Percentiles rank a stretch among this genome's conserved stretches.
phyloP scores from a whole-genome alignment of 2,113 vertebrate genomes.

The Craseonycteris thonglongyai region DNA sequence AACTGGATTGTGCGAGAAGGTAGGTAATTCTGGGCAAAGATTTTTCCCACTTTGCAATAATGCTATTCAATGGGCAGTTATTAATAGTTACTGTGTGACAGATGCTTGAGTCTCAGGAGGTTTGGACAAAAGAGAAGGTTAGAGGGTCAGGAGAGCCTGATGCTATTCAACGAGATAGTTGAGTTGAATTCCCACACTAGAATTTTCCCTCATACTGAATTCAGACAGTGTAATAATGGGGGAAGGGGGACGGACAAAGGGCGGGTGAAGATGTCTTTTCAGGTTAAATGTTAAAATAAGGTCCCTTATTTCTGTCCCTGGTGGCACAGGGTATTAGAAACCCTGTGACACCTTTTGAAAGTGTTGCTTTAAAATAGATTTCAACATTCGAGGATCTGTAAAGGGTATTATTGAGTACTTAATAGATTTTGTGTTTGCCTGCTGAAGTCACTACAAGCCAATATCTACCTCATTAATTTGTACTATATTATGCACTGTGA shows the following conservation, averaged over 20 bases:
- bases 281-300: conserved; percentile 55
- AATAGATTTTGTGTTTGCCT: conserved; percentile 2
- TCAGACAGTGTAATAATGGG: neutral
- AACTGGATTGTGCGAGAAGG: neutral
- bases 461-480: neutral
- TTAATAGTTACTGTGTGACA: neutral
- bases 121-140: neutral
- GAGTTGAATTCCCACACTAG: neutral
- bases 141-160: neutral
- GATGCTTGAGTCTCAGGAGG: neutral
- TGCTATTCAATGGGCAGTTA: neutral
- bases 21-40: neutral
- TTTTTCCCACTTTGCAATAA: neutral
- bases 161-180: neutral
- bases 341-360: neutral
- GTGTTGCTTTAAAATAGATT: conserved; percentile 31
- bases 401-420: neutral
- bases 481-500: neutral
- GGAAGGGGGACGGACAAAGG: no score
- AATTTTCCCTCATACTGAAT: neutral
- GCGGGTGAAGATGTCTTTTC: neutral
- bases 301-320: conserved; percentile 19
- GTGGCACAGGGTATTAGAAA: neutral
- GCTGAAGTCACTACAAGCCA: neutral
- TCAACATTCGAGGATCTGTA: neutral